Evolutionary conservation across 2,797 vertebrate species (phyloP).

Genomic region (Rousettus madagascariensis): DNA sequence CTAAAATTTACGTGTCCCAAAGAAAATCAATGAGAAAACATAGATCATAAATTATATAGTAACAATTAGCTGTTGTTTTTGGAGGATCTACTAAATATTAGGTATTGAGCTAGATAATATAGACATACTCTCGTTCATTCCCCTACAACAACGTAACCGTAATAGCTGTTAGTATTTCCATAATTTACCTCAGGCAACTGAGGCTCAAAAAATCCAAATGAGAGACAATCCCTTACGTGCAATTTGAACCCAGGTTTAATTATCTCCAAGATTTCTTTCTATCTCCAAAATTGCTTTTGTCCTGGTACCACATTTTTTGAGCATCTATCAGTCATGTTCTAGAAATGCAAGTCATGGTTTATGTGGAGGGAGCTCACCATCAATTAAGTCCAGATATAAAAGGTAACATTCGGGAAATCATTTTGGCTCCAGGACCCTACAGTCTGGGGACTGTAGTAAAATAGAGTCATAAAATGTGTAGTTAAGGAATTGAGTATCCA

Average conservation of each 20-base stretch:
- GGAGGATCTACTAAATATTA: neutral
- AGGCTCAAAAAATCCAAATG: slow-evolving; percentile 15
- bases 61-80: neutral
- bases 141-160: neutral
- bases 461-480: neutral
- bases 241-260: neutral
- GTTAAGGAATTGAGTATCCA: neutral
- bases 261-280: neutral
- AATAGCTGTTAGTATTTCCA: neutral
- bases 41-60: neutral
- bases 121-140: neutral
- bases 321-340: neutral
- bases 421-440: neutral
- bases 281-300: neutral
- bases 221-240: neutral
- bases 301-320: neutral
- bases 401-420: neutral
- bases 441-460: neutral
- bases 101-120: neutral
- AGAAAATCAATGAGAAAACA: neutral
- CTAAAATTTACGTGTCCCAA: neutral
- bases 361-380: neutral
- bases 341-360: neutral
- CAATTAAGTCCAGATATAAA: neutral
- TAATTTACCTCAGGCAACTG: neutral